Percentiles rank a stretch among this genome's conserved stretches.
Conservation (phyloP, 2,113 vertebrate genomes). For the Dendropsophus ebraccatus region DNA sequence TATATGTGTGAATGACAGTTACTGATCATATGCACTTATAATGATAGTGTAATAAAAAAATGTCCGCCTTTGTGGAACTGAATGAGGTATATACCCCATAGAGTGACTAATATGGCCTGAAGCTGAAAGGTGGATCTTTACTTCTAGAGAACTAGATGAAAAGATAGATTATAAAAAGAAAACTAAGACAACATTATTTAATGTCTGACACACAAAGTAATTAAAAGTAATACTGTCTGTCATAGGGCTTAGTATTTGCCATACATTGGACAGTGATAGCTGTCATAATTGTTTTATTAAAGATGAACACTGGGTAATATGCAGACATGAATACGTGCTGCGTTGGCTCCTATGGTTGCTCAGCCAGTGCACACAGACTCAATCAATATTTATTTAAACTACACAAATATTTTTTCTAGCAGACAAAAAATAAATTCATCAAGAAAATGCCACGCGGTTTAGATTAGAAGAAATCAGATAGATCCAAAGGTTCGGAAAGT, state of each 20-base stretch:
- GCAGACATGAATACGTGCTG: not conserved
- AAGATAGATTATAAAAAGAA: too few relatives aligned
- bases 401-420: constrained; percentile 8
- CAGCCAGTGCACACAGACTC: not conserved
- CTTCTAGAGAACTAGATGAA: too few relatives aligned
- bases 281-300: not conserved
- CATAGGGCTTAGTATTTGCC: not conserved
- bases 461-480: not conserved
- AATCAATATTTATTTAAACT: constrained; percentile 30
- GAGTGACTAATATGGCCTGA: too few relatives aligned
- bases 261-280: not conserved
- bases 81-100: too few relatives aligned
- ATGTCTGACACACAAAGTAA: too few relatives aligned
- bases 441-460: not conserved
- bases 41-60: too few relatives aligned
- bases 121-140: too few relatives aligned
- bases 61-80: too few relatives aligned
- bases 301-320: not conserved
- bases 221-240: not conserved
- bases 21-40: too few relatives aligned
- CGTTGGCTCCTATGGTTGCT: not conserved
- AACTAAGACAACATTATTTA: too few relatives aligned
- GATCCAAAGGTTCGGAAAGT: too few relatives aligned
- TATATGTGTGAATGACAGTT: too few relatives aligned
- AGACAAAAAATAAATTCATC: constrained; percentile 3